A percentile compares a stretch with the other conserved stretches of the same genome.
Conservation (phyloP, 2,888 invertebrate species). For the Helleia helle region DNA sequence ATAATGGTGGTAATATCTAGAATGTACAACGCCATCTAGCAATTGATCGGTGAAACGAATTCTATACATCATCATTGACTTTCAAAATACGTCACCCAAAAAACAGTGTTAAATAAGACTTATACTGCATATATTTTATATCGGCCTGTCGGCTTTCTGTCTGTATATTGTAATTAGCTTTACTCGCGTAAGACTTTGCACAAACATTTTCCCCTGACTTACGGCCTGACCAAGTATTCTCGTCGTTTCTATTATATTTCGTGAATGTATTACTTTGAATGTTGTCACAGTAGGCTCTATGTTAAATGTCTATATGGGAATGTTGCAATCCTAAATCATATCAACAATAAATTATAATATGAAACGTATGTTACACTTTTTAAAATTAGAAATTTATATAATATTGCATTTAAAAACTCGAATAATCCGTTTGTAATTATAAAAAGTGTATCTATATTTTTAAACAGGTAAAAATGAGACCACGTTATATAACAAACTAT, state of each 20-base stretch:
- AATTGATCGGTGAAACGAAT: too few species aligned
- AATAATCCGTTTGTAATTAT: constrained; percentile 24
- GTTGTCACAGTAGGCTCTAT: neutral
- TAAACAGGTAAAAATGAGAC: constrained; percentile 51
- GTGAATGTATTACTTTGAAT: neutral
- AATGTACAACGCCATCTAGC: too few species aligned
- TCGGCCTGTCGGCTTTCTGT: too few species aligned
- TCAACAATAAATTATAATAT: constrained; percentile 29
- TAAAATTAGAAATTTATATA: constrained; percentile 23
- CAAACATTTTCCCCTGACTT: too few species aligned
- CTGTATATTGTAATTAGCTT: too few species aligned
- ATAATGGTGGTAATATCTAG: too few species aligned
- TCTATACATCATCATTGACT: too few species aligned
- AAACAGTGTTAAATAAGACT: too few species aligned
- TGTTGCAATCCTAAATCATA: constrained; percentile 39
- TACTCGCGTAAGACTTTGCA: too few species aligned
- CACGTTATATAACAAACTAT: constrained; percentile 37
- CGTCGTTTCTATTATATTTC: neutral
- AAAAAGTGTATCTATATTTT: constrained; percentile 34
- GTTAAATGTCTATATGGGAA: constrained; percentile 23
- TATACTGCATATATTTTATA: too few species aligned
- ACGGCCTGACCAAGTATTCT: too few species aligned
- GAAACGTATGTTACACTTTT: constrained; percentile 28
- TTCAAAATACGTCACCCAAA: too few species aligned
- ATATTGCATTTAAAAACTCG: constrained; percentile 27